Conservation (phyloP, 2,888 invertebrate species). For the Bembecia ichneumoniformis region DNA sequence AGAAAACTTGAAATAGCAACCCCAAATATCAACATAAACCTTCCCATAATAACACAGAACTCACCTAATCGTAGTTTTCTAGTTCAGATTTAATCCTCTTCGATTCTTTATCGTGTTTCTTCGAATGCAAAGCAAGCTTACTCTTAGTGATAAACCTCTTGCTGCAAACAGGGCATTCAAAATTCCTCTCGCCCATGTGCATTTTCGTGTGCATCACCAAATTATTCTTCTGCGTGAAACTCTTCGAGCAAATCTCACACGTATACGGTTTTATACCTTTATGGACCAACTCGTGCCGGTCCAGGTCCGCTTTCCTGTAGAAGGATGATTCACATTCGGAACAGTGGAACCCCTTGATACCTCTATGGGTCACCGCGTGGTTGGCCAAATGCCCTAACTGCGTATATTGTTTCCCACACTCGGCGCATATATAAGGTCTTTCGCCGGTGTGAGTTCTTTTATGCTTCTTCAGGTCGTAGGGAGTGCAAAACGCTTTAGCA, state of each 20-base stretch:
- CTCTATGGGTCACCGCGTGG: slow-evolving; percentile 1
- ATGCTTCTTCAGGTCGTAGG: slow-evolving; percentile 50
- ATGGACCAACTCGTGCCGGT: slow-evolving; percentile 52
- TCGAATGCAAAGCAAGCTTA: slow-evolving; percentile 39
- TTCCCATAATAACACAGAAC: too few relatives aligned
- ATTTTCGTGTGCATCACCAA: slow-evolving; percentile 52
- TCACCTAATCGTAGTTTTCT: too few relatives aligned
- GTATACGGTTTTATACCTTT: slow-evolving; percentile 46
- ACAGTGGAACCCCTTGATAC: slow-evolving; percentile 50
- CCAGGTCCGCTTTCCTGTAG: slow-evolving; percentile 52
- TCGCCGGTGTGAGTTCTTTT: slow-evolving; percentile 46
- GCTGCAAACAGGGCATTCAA: slow-evolving; percentile 35
- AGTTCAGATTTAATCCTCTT: too few relatives aligned
- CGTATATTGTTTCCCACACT: slow-evolving; percentile 57
- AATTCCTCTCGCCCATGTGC: slow-evolving; percentile 43
- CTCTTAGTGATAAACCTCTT: slow-evolving; percentile 48
- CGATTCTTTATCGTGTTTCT: slow-evolving; percentile 36
- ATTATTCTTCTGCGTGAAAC: slow-evolving; percentile 55
- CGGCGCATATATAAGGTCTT: slow-evolving; percentile 53
- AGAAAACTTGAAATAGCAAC: too few relatives aligned
- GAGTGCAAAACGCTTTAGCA: slow-evolving; percentile 40
- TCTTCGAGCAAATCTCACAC: slow-evolving; percentile 49
- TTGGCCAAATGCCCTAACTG: slow-evolving; percentile 41
- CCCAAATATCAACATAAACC: too few relatives aligned
- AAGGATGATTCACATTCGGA: slow-evolving; percentile 41